A percentile compares a stretch with the other conserved stretches of the same genome.
These are phyloP conservation scores for Hydropotes inermis DNA, from an alignment of 2,113 vertebrate species.

Conservation along the genomic window DNA sequence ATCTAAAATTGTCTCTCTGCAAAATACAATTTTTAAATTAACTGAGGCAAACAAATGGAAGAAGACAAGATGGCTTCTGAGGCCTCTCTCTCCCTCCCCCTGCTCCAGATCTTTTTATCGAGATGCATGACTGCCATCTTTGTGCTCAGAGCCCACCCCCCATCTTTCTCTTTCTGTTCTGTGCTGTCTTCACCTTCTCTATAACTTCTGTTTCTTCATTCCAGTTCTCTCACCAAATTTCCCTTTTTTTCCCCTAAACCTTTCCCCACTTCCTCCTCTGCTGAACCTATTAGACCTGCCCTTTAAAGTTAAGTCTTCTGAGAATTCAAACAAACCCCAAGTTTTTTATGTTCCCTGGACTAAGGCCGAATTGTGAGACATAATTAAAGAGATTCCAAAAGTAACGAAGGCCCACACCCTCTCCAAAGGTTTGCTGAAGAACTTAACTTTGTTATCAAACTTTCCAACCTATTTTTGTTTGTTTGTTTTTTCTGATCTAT, in stretches of 20 bases:
- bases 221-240: not conserved
- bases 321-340: not conserved
- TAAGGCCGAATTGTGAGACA: not conserved
- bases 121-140: not conserved
- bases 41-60: not conserved
- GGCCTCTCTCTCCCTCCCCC: not conserved
- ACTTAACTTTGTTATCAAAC: not conserved
- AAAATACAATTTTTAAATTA: not conserved
- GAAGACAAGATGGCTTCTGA: not conserved
- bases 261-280: not conserved
- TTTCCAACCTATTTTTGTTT: not conserved
- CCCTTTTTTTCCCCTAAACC: not conserved
- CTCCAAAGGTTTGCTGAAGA: not conserved
- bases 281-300: not conserved
- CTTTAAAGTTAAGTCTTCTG: not conserved
- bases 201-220: not conserved
- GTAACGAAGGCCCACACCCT: not conserved
- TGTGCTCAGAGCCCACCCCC: fast-evolving
- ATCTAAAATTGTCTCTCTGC: not conserved
- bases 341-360: not conserved
- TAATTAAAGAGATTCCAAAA: not conserved
- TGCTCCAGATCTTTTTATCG: not conserved
- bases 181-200: not conserved
- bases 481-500: not conserved
- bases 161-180: not conserved